Percentiles rank a stretch among this genome's conserved stretches.
Evolutionary conservation across 2,888 invertebrate genomes (phyloP).

Genomic region (Conistra vaccinii): DNA sequence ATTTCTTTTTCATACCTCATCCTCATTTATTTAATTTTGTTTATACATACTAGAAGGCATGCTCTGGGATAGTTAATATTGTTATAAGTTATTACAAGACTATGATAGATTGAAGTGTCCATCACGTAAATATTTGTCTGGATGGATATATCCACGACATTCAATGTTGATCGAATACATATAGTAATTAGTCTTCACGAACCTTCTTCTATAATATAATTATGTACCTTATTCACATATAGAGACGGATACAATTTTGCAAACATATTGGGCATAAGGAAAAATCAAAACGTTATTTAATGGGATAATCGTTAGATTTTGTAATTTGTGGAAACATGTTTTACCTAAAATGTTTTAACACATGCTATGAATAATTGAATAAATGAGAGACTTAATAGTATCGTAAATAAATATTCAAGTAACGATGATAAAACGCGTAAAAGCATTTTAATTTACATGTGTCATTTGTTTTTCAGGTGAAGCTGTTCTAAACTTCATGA

Average conservation of each 20-base stretch:
- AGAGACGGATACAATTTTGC: neutral
- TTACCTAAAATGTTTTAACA: neutral
- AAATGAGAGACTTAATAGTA: neutral
- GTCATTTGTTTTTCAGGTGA: conserved; percentile 71
- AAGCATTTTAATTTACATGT: neutral
- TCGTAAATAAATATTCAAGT: neutral
- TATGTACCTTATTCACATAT: neutral
- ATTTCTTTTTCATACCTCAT: neutral
- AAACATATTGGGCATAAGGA: neutral
- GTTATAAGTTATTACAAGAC: neutral
- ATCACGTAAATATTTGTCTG: conserved; percentile 22
- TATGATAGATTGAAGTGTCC: conserved; percentile 12
- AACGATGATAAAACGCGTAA: neutral
- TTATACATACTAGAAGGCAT: neutral
- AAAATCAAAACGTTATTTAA: neutral
- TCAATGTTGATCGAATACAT: conserved; percentile 5
- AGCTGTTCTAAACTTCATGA: conserved; percentile 78
- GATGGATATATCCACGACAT: neutral
- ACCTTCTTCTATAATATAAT: neutral
- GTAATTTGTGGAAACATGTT: neutral
- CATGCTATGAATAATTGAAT: neutral
- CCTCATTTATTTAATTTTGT: neutral
- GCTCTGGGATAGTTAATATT: neutral
- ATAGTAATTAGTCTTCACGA: neutral
- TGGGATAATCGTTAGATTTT: neutral